phyloP scores from a whole-genome alignment of 2,113 vertebrate species.

The Leiothrix lutea region DNA sequence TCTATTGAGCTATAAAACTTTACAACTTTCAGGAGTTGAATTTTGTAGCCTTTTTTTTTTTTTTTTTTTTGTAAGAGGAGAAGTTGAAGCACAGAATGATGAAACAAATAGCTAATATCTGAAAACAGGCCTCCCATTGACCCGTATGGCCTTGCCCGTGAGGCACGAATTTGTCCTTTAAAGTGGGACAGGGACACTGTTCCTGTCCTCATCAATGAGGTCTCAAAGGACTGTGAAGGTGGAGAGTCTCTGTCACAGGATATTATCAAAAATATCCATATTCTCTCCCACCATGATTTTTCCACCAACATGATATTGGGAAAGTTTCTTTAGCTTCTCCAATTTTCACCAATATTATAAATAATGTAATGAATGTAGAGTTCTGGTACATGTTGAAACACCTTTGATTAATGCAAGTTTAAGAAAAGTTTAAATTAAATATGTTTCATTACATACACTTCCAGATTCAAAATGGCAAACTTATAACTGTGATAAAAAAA shows the following conservation, averaged over 20 bases:
- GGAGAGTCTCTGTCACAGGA: accelerated
- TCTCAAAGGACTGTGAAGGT: neutral
- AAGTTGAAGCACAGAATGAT: neutral
- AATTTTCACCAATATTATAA: neutral
- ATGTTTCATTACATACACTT: neutral
- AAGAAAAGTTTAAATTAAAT: neutral
- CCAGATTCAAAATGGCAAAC: neutral
- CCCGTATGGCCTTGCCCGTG: accelerated
- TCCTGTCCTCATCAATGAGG: neutral
- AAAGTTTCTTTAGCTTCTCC: neutral
- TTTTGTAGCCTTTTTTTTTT: accelerated
- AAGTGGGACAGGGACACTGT: neutral
- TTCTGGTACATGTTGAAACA: neutral
- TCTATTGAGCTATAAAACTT: neutral
- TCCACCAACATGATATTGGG: neutral
- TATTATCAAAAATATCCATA: accelerated
- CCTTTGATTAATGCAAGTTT: neutral
- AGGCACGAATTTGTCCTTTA: accelerated
- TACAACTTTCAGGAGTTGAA: neutral
- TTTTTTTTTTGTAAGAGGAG: neutral
- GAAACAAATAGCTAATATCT: neutral
- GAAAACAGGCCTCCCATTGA: neutral
- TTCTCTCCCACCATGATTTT: neutral
- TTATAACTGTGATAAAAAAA: neutral
- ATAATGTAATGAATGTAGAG: neutral